Percentiles rank a stretch among this genome's conserved stretches.
phyloP scores from a whole-genome alignment of 1,140 invertebrate genomes.

The Drosophila funebris region DNA sequence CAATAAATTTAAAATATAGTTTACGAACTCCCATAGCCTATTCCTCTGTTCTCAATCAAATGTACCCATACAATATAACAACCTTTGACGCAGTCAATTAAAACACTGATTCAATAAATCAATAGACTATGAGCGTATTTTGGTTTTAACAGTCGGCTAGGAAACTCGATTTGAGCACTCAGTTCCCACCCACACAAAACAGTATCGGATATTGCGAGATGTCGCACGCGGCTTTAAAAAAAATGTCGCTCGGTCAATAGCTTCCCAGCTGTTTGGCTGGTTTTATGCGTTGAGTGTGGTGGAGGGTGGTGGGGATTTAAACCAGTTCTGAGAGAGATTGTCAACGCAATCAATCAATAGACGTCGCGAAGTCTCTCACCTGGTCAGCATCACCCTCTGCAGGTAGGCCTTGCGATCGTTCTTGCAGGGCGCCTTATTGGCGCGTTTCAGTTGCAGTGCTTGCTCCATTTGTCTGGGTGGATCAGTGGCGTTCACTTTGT shows the following conservation, averaged over 20 bases:
- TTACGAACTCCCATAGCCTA: too few relatives aligned
- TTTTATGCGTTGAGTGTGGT: conserved; percentile 32
- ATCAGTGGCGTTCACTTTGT: conserved; percentile 1
- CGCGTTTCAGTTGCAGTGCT: conserved; percentile 70
- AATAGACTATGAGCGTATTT: background rate
- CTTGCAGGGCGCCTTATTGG: conserved; percentile 79
- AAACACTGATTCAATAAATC: background rate
- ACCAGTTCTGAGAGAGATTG: conserved; percentile 64
- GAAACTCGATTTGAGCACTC: conserved; percentile 20
- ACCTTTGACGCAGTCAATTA: too few relatives aligned
- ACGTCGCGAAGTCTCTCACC: conserved; percentile 58
- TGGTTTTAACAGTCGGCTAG: conserved; percentile 15
- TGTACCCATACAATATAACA: too few relatives aligned
- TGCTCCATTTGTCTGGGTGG: conserved; percentile 61
- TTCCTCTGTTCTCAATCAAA: too few relatives aligned
- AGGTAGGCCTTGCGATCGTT: conserved; percentile 82
- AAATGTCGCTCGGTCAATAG: conserved; percentile 77
- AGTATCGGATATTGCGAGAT: conserved; percentile 10
- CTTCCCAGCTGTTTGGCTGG: conserved; percentile 70
- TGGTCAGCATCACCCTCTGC: conserved; percentile 80
- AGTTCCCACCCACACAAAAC: conserved; percentile 29
- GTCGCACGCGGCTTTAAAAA: conserved; percentile 38
- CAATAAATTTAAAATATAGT: too few relatives aligned
- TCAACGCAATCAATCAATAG: conserved; percentile 71
- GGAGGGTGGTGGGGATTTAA: too few relatives aligned